A percentile compares a stretch with the other conserved stretches of the same genome.
These are phyloP conservation scores for Euleptes europaea DNA, from an alignment of 2,113 vertebrate species.

Conservation along the genomic window DNA sequence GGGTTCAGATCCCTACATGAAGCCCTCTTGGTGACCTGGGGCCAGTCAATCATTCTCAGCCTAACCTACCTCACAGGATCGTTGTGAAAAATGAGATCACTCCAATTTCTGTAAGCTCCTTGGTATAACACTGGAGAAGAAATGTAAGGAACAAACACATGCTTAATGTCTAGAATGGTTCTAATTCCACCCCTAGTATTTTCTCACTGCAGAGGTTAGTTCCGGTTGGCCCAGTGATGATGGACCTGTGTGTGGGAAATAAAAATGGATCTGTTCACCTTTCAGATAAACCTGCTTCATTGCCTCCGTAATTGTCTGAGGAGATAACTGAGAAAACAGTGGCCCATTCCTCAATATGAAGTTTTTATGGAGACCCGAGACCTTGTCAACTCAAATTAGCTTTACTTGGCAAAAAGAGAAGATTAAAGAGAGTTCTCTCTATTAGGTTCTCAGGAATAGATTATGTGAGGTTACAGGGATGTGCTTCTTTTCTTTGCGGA, in stretches of 20 bases:
- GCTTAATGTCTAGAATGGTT: not conserved
- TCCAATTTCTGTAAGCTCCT: no score
- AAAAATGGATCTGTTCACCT: not conserved
- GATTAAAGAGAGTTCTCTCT: not conserved
- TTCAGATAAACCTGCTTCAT: not conserved
- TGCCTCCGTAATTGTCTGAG: not conserved
- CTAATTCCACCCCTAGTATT: not conserved
- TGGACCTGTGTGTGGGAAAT: not conserved
- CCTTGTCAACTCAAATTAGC: not conserved
- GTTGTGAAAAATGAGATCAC: no score
- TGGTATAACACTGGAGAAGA: no score
- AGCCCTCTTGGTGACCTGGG: no score
- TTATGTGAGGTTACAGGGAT: not conserved
- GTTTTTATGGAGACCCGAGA: not conserved
- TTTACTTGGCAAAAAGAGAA: not conserved
- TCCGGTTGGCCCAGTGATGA: not conserved
- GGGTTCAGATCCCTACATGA: no score
- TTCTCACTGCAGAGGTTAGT: not conserved
- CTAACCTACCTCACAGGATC: no score
- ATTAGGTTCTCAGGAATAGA: not conserved
- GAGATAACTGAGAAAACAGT: not conserved
- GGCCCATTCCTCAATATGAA: fast-evolving
- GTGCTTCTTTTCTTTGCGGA: constrained; percentile 4
- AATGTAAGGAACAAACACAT: no score
- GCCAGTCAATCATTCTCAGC: no score